Evolutionary conservation across 2,797 vertebrate genomes (phyloP).

Genomic region (Halcyon leucocephala): DNA sequence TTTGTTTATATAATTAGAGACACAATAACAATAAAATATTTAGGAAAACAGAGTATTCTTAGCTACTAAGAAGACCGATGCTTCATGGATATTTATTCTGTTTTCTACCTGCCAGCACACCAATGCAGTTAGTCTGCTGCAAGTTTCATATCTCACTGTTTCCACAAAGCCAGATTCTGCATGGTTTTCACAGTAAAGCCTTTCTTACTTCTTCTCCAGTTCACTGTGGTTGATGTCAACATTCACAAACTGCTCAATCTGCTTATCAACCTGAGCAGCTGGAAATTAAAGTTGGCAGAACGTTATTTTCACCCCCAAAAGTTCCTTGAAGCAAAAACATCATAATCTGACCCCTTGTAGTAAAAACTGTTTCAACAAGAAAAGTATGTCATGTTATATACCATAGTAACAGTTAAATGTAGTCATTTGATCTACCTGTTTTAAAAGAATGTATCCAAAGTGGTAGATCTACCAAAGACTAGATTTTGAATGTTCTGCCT

Average conservation of each 20-base stretch:
- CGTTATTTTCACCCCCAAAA: neutral
- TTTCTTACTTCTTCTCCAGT: neutral
- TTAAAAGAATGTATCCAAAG: neutral
- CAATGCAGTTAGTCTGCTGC: neutral
- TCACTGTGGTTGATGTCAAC: neutral
- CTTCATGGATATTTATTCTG: neutral
- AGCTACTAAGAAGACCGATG: neutral
- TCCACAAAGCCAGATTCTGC: neutral
- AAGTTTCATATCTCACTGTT: neutral
- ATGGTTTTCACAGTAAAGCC: neutral
- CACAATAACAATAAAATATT: constrained; percentile 3
- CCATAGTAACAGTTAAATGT: neutral
- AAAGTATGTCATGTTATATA: neutral
- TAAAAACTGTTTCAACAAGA: neutral
- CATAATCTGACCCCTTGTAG: neutral
- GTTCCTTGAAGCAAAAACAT: neutral
- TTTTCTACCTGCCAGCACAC: neutral
- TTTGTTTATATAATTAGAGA: neutral
- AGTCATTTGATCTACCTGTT: neutral
- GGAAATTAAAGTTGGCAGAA: neutral
- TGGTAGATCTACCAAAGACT: neutral
- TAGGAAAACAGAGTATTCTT: neutral
- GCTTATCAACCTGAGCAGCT: neutral
- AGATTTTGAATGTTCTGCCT: neutral
- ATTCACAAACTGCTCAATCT: neutral